Base-by-base conservation (phyloP, 2,888 invertebrate species). In the Meghimatium bilineatum region DNA sequence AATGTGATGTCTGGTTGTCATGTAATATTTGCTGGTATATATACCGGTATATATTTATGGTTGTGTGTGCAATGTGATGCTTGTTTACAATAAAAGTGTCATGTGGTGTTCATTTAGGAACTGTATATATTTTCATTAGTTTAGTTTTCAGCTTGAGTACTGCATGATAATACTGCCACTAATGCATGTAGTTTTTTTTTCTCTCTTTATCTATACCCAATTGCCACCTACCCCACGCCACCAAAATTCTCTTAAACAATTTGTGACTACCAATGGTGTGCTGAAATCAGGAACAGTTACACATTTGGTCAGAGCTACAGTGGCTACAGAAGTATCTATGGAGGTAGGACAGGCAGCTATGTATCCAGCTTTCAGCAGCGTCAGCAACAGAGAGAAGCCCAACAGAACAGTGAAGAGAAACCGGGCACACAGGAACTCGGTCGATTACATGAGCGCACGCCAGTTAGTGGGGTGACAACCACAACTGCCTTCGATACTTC, bases 331-430 rank as follows among this genome's bases (percentile, higher is more conserved):
- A 85, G 80, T 82, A 86, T 32, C 75, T 77, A 69, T 76, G 82
- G 52, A 79, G 84, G 36, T 81, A 82, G 80, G 23, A 26, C 67
- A 23, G 38, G 75, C 63, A 75, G 26, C 80, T 82, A 85, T 60
- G 76, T 85, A 84, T 82, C 87, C 38, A 87, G 90, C 86, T 86
- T 52, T 82, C 83, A 63, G 66, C 63, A 56, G 69, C 67, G 67
- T n/a, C 85, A 63, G 49, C 56, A 56, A 20, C 76, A 69, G 66
- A 29, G 80, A 52, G 80, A 80, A 60, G 44, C 81, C n/a, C 29
- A 60, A 20, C 56, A 44, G 26, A 82, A 74, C 72, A 17, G 34
- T 0, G 75, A 82, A 23, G 69, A 52, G n/a, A 76, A 66, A 34
- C 77, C 26, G 14, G 60, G 66, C 36, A 20, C 52, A 49, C 14